Conservation (phyloP, 2,888 invertebrate species). For the Drosophila buzzatii region DNA sequence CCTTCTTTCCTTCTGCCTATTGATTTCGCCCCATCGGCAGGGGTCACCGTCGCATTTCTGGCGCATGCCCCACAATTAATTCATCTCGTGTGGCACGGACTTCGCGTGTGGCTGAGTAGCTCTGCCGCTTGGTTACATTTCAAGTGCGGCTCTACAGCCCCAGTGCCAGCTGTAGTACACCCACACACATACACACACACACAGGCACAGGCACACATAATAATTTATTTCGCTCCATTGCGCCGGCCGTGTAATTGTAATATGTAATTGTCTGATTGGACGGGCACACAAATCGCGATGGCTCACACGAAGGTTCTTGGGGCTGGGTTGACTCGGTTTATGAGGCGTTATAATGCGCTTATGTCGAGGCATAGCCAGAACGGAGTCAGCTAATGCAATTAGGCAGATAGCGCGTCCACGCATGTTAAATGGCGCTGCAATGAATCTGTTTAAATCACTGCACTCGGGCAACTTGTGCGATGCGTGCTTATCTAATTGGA, state of each 20-base stretch:
- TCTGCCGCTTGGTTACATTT: conserved; percentile 44
- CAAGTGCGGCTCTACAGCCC: conserved; percentile 30
- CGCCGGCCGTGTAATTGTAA: conserved; percentile 69
- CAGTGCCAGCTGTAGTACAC: background rate
- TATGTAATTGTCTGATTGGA: conserved; percentile 72
- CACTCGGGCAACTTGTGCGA: conserved; percentile 14
- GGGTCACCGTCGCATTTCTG: conserved; percentile 35
- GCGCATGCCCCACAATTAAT: conserved; percentile 68
- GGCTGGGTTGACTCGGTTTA: conserved; percentile 34
- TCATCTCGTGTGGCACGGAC: conserved; percentile 46
- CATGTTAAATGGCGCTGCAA: conserved; percentile 48
- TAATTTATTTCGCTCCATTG: conserved; percentile 73
- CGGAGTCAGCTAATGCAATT: conserved; percentile 73
- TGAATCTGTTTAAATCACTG: conserved; percentile 23
- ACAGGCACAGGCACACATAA: conserved; percentile 10
- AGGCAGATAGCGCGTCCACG: conserved; percentile 62
- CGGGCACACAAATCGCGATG: conserved; percentile 51
- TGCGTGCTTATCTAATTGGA: conserved; percentile 31
- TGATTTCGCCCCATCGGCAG: conserved; percentile 71
- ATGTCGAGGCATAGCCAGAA: conserved; percentile 43
- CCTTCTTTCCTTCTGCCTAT: conserved; percentile 21
- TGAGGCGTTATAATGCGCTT: conserved; percentile 79
- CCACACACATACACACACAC: background rate
- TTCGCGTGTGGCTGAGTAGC: conserved; percentile 5
- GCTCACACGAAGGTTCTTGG: conserved; percentile 19